Conservation (phyloP, 2,113 vertebrate species). For the Bagarius yarrelli region DNA sequence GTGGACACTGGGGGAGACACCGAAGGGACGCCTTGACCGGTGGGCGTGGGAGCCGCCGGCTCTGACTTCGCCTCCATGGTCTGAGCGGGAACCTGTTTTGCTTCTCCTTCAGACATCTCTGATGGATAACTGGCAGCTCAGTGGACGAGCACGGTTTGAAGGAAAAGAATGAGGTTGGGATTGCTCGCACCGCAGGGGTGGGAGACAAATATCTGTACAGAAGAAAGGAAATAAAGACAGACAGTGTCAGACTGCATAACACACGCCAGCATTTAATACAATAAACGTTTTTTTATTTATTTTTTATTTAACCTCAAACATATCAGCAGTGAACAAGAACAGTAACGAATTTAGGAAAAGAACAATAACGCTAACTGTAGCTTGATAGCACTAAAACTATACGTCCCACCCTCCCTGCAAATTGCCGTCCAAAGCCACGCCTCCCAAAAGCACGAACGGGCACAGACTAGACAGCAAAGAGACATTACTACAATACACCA, state of each 20-base stretch:
- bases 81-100: conserved; percentile 61
- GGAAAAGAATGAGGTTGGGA: conserved; percentile 13
- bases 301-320: neutral
- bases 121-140: conserved; percentile 18
- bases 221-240: neutral
- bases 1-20: conserved; percentile 87
- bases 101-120: conserved; percentile 75
- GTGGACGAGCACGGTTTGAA: conserved; percentile 25
- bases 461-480: too few species aligned
- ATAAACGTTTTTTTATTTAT: neutral
- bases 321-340: neutral
- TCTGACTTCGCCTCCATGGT: conserved; percentile 70
- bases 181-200: conserved; percentile 48
- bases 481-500: too few species aligned
- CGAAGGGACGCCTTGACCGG: conserved; percentile 74
- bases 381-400: too few species aligned
- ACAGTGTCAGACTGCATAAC: neutral
- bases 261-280: neutral
- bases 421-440: too few species aligned
- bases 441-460: too few species aligned
- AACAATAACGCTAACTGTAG: neutral
- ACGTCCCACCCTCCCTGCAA: too few species aligned
- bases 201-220: conserved; percentile 44
- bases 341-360: neutral
- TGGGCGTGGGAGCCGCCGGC: conserved; percentile 53